Evolutionary conservation across 2,113 vertebrate species (phyloP), one percentile per base, ranked within the genome.

Genomic region (Neopipo cinnamomea): DNA sequence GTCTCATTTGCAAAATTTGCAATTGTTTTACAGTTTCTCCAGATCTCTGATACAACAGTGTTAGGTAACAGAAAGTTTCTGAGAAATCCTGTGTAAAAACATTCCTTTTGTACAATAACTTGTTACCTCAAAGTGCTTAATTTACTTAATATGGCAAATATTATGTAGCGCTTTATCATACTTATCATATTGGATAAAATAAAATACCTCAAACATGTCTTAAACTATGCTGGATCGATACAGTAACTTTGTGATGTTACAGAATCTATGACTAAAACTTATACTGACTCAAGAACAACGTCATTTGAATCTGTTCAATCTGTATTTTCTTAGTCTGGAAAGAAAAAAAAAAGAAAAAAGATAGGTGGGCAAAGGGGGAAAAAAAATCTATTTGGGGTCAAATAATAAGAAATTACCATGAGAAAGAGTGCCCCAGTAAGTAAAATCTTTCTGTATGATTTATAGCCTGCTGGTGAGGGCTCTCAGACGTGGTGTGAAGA

Each of bases 1-100:
- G 1, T 59, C 35, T 61, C 18, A 37, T 70, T 77, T 62, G 37
- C 46, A 71, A 70, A 53, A 66, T 88, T 53, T 37, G 28, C 55
- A 42, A 71, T 19, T 55, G 35, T 46, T 91, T 85, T 66, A 70
- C 28, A 52, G 8, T 81, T 85, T 84, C 22, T 81, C 33, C n/a
- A 56, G 30, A 28, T 42, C 9, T 41, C 19, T 0, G 0, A 82
- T 14, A 68, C 3, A 71, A 66, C 11, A 52, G 14, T 1, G 1
- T 49, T 58, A 68, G 6, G 31, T 19, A 77, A 67, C 21, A 52
- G 56, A 55, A 77, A 56, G 4, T 41, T 84, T 62, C 46, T 24
- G 41, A 22, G 42, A 28, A 65, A 66, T 80, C 5, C 27, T 52
- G 4, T 12, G 30, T 28, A 46, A 73, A 81, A 91, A 74, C 17